Conservation (phyloP, 2,797 vertebrate species). For the Basileuterus tristriatus region DNA sequence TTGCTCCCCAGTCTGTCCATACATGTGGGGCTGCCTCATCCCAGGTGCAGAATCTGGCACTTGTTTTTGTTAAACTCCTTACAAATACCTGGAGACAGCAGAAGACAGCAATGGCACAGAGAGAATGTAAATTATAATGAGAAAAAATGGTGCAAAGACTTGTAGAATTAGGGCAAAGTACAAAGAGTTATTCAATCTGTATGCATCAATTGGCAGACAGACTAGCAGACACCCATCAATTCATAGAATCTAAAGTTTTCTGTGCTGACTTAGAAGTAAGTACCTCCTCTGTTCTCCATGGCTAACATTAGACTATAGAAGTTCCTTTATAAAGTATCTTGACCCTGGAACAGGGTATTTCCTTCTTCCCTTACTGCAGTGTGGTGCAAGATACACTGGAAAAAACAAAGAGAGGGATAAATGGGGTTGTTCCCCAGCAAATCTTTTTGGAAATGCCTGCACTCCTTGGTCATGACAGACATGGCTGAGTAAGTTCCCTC, state of each 20-base stretch:
- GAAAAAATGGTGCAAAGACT: not conserved
- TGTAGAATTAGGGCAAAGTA: not conserved
- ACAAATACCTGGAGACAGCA: not conserved
- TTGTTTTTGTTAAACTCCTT: not conserved
- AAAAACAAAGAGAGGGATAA: not conserved
- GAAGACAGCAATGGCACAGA: not conserved
- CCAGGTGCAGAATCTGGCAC: not conserved
- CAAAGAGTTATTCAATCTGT: slow-evolving; percentile 2
- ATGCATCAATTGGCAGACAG: not conserved
- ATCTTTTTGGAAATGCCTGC: not conserved
- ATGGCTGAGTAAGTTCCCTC: not conserved
- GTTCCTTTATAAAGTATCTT: not conserved
- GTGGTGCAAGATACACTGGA: not conserved
- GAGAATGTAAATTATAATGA: not conserved
- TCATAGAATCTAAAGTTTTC: not conserved
- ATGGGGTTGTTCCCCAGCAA: not conserved
- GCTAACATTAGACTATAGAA: not conserved
- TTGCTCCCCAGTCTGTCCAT: not conserved
- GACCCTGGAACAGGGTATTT: not conserved
- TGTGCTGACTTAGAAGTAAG: not conserved
- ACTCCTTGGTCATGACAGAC: not conserved
- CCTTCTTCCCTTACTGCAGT: not conserved
- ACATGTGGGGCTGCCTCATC: not conserved
- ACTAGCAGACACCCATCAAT: slow-evolving; percentile 3
- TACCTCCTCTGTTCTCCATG: not conserved